Base-by-base conservation (phyloP, 2,888 invertebrate genomes). In the Ligdia adustata region DNA sequence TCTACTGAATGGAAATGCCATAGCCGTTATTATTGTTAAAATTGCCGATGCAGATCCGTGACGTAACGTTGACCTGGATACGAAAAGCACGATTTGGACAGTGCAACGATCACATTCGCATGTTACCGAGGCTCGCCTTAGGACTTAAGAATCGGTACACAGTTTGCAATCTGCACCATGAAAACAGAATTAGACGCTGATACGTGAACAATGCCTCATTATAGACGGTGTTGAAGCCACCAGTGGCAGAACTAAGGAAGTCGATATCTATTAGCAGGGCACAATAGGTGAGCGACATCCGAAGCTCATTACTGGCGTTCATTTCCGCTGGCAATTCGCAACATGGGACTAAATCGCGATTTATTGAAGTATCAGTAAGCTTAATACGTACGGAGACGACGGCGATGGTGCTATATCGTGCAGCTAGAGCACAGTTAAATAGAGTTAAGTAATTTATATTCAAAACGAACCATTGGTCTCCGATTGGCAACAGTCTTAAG, bases 201-300 rank as follows among this genome's bases (percentile, higher is more conserved):
- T 63, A 72, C 76, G 75, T 82, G 84, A 82, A 89, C 89, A 89
- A 88, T 84, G 68, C 81, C 79, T 84, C 82, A 80, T 89, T 88
- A 80, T 73, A 77, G 71, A 72, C 71, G 70, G 64, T 71, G 79
- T 75, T 74, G 79, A 69, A 67, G 66, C 82, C 79, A 82, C 74
- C 80, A 75, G 72, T 65, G 66, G 68, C 74, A 79, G 76, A 75
- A 81, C 81, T 82, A 72, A 89, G 89, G 89, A 90, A 89, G 89
- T 88, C 86, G 72, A 87, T 86, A 89, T 88, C 88, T 89, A 89
- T 89, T 88, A 88, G 87, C 84, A 75, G 61, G 71, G 82, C 84
- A 90, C 89, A 90, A 90, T 90, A 89, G 89, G 83, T 86, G 86
- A 88, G 86, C 87, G 88, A 88, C 85, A 89, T 90, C 89, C 89